Percentiles rank a stretch among this genome's conserved stretches.
Evolutionary conservation across 1,140 invertebrate genomes (phyloP).

Genomic region (Gonatopus flavifemur): DNA sequence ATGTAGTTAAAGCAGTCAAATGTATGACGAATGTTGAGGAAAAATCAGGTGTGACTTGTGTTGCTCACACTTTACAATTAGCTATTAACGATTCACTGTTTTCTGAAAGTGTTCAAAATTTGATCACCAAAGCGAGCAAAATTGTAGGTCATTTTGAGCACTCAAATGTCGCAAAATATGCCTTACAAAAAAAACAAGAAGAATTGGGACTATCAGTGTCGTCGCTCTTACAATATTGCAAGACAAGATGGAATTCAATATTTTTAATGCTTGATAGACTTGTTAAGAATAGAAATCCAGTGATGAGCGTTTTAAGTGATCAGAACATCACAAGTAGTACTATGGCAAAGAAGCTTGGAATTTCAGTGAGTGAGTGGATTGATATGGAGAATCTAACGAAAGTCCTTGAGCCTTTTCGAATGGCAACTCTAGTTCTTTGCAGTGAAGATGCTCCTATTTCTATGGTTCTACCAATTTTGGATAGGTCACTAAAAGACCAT

Average conservation of each 20-base stretch:
- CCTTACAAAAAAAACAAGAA: slow-evolving; percentile 18
- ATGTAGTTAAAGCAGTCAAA: slow-evolving; percentile 4
- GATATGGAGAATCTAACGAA: slow-evolving; percentile 2
- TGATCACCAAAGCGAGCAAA: slow-evolving; percentile 9
- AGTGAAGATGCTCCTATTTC: slow-evolving; percentile 1
- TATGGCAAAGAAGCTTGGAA: slow-evolving; percentile 11
- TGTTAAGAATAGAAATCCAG: slow-evolving; percentile 1
- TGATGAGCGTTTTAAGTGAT: slow-evolving; percentile 15
- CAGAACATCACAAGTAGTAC: slow-evolving; percentile 2
- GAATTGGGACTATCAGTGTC: slow-evolving; percentile 11
- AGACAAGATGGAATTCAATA: slow-evolving; percentile 17
- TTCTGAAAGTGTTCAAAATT: not conserved
- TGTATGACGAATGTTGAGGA: not conserved
- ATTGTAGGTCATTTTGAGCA: slow-evolving; percentile 25
- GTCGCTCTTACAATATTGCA: slow-evolving; percentile 19
- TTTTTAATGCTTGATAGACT: slow-evolving; percentile 18
- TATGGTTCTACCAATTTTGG: not conserved
- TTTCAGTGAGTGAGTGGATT: slow-evolving; percentile 11
- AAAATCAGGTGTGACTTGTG: not conserved
- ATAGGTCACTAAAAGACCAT: not conserved
- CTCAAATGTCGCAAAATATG: slow-evolving; percentile 10
- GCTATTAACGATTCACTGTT: slow-evolving; percentile 1
- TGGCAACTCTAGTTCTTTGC: too few relatives aligned
- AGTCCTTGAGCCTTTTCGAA: slow-evolving; percentile 8
- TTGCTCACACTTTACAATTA: slow-evolving; percentile 7